phyloP scores from a whole-genome alignment of 2,797 vertebrate species.

The Enteromius argenteus region DNA sequence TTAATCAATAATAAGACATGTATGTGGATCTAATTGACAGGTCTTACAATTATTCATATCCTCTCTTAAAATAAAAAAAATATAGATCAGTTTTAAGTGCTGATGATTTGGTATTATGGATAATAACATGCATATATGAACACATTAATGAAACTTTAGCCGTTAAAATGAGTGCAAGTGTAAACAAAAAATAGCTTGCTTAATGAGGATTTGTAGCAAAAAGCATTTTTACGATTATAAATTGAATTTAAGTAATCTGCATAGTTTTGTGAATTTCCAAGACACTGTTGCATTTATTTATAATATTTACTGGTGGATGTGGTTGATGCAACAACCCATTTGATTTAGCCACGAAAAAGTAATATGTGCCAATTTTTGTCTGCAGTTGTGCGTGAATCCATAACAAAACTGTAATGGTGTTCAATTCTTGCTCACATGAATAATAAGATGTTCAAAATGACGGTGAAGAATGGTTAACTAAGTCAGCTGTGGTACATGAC shows the following conservation, averaged over 20 bases:
- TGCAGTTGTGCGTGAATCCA: neutral
- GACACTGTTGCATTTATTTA: neutral
- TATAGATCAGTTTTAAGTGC: neutral
- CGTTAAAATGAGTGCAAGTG: neutral
- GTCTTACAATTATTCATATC: slow-evolving; percentile 4
- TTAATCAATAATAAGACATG: slow-evolving; percentile 11
- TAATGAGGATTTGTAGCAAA: neutral
- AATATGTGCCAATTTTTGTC: neutral
- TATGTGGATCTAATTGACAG: neutral
- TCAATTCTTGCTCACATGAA: neutral
- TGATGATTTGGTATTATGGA: neutral
- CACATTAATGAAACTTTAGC: neutral
- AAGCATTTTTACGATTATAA: neutral
- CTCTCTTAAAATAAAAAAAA: neutral
- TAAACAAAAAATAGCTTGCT: neutral
- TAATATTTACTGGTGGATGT: neutral
- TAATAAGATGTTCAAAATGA: neutral
- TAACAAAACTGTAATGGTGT: neutral
- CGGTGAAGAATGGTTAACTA: neutral
- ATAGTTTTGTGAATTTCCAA: neutral
- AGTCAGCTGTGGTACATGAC: neutral
- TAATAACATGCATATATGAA: neutral
- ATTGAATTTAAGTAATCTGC: neutral
- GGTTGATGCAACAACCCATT: neutral
- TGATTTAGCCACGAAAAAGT: neutral